Conservation (phyloP, 1,140 invertebrate genomes). For the Hestina assimilis region DNA sequence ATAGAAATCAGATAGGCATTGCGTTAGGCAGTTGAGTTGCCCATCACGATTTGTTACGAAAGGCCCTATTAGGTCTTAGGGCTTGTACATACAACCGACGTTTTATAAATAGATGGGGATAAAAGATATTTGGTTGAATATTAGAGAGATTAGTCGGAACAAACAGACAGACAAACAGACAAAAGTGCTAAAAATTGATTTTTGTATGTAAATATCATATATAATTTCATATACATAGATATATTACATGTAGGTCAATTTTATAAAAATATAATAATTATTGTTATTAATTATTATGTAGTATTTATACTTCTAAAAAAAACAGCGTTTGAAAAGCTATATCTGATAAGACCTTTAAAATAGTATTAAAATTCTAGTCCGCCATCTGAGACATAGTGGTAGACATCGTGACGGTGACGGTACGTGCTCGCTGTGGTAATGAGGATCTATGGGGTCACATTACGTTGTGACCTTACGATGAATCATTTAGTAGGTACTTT, state of each 20-base stretch:
- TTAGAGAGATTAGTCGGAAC: too few relatives aligned
- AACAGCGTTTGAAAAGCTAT: background rate
- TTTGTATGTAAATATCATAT: too few relatives aligned
- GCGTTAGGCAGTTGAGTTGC: constrained; percentile 25
- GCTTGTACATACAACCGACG: background rate
- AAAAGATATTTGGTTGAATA: too few relatives aligned
- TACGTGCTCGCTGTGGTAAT: constrained; percentile 21
- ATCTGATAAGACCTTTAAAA: background rate
- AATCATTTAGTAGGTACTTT: constrained; percentile 3
- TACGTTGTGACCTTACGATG: constrained; percentile 12
- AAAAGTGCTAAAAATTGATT: too few relatives aligned
- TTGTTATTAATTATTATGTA: too few relatives aligned
- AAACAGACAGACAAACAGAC: too few relatives aligned
- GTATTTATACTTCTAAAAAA: background rate
- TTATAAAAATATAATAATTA: too few relatives aligned
- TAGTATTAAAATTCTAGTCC: background rate
- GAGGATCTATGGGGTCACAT: constrained; percentile 6
- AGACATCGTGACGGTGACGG: constrained; percentile 24
- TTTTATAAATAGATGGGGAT: background rate
- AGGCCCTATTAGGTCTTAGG: background rate
- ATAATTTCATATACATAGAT: too few relatives aligned
- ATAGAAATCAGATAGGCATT: constrained; percentile 32
- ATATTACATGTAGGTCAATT: too few relatives aligned
- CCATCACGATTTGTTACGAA: constrained; percentile 5
- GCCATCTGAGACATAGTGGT: background rate